Percentiles rank a stretch among this genome's conserved stretches.
Conservation (phyloP, 1,140 invertebrate genomes). For the Diabrotica virgifera region DNA sequence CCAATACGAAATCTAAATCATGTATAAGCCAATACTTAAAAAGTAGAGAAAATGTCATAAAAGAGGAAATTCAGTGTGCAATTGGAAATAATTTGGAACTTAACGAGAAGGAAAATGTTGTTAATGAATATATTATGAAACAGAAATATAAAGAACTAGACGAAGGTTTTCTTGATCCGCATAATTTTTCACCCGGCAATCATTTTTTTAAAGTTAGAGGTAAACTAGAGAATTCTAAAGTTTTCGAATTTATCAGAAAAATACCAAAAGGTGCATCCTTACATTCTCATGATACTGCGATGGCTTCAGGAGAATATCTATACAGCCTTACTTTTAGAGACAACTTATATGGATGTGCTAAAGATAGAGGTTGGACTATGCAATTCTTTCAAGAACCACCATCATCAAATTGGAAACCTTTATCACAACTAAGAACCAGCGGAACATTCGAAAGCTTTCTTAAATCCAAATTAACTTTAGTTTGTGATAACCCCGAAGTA, state of each 20-base stretch:
- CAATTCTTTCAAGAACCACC: conserved; percentile 46
- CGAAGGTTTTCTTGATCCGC: conserved; percentile 55
- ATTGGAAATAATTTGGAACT: conserved; percentile 55
- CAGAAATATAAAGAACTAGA: conserved; percentile 62
- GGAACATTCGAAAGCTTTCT: conserved; percentile 59
- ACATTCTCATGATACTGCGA: conserved; percentile 67
- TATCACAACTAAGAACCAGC: conserved; percentile 42
- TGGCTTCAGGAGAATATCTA: conserved; percentile 64
- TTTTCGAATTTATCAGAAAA: conserved; percentile 65
- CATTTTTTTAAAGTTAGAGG: conserved; percentile 65
- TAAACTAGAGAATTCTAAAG: conserved; percentile 60
- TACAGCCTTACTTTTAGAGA: conserved; percentile 51
- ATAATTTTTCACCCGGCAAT: conserved; percentile 59
- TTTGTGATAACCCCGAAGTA: conserved; percentile 56
- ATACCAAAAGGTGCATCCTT: conserved; percentile 72
- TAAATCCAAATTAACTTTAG: conserved; percentile 59
- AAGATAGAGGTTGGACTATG: conserved; percentile 39
- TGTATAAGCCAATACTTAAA: too few species aligned
- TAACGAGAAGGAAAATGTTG: conserved; percentile 55
- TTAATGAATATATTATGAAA: conserved; percentile 65
- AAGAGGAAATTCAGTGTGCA: conserved; percentile 43
- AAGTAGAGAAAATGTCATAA: too few species aligned
- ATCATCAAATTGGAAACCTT: conserved; percentile 25
- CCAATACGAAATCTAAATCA: too few species aligned
- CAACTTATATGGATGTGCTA: conserved; percentile 64